These are phyloP conservation scores for Hippotragus niger DNA, from an alignment of 2,113 vertebrate genomes.

Conservation along the genomic window DNA sequence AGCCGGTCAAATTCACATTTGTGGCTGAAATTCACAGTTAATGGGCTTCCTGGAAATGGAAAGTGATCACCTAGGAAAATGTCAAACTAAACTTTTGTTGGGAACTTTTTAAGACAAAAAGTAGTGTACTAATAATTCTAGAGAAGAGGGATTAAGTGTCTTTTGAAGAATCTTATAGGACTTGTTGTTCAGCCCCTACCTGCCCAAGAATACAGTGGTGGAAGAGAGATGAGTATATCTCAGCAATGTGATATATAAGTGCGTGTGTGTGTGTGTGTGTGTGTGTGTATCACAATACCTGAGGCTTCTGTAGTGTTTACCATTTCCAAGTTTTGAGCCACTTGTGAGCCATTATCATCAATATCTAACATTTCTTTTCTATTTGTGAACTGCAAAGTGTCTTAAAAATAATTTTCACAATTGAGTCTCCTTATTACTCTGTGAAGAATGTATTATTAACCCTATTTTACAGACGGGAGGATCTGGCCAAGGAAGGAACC, in stretches of 20 bases:
- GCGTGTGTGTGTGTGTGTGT: background rate
- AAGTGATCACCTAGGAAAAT: background rate
- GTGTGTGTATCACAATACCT: background rate
- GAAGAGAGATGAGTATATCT: background rate
- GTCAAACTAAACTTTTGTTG: background rate
- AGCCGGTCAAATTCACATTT: background rate
- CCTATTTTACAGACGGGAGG: background rate
- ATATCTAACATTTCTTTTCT: background rate
- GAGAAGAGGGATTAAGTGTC: background rate
- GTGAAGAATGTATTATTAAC: background rate
- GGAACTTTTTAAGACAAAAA: conserved; percentile 5
- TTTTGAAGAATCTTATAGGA: background rate
- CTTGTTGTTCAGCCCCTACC: background rate
- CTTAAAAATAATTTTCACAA: background rate
- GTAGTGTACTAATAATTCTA: background rate
- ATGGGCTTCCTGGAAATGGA: background rate
- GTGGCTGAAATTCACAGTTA: background rate
- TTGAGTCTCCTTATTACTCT: background rate
- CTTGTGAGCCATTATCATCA: background rate
- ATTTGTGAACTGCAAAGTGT: background rate
- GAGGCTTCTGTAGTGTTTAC: background rate
- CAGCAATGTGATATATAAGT: background rate
- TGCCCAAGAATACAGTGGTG: background rate
- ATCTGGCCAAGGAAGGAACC: background rate
- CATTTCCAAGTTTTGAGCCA: background rate